Percentiles rank a stretch among this genome's conserved stretches.
Conservation (phyloP, 2,888 invertebrate genomes). For the Zhuqinia jingwanae region DNA sequence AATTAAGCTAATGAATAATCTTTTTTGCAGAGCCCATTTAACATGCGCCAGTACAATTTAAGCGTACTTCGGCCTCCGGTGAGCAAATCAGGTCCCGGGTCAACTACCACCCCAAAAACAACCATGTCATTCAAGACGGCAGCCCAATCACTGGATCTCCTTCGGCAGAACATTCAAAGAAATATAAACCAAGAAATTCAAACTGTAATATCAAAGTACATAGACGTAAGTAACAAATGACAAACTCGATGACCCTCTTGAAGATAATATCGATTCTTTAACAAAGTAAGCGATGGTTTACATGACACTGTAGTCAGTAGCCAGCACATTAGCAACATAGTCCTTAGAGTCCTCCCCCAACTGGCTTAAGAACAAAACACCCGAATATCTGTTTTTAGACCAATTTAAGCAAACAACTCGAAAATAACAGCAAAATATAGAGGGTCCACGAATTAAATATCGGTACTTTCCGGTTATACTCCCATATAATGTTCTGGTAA, state of each 20-base stretch:
- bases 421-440: too few relatives aligned
- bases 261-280: too few relatives aligned
- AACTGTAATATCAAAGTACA: slow-evolving; percentile 88
- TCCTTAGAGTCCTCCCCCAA: too few relatives aligned
- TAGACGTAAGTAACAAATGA: slow-evolving; percentile 84
- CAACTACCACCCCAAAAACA: slow-evolving; percentile 76
- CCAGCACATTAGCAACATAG: too few relatives aligned
- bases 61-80: slow-evolving; percentile 83
- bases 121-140: slow-evolving; percentile 83
- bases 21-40: slow-evolving; percentile 84
- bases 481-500: too few relatives aligned
- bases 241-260: not conserved
- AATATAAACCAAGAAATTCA: slow-evolving; percentile 90
- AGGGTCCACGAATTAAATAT: too few relatives aligned
- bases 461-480: too few relatives aligned
- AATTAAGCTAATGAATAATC: not conserved
- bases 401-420: too few relatives aligned
- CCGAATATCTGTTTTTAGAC: too few relatives aligned
- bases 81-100: slow-evolving; percentile 77
- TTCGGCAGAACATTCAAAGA: slow-evolving; percentile 89
- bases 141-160: slow-evolving; percentile 87
- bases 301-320: too few relatives aligned
- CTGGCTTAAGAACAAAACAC: too few relatives aligned
- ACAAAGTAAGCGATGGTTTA: too few relatives aligned
- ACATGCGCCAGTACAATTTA: slow-evolving; percentile 87